Conservation (phyloP, 2,888 invertebrate genomes). For the Cataglyphis rosenhaueri region DNA sequence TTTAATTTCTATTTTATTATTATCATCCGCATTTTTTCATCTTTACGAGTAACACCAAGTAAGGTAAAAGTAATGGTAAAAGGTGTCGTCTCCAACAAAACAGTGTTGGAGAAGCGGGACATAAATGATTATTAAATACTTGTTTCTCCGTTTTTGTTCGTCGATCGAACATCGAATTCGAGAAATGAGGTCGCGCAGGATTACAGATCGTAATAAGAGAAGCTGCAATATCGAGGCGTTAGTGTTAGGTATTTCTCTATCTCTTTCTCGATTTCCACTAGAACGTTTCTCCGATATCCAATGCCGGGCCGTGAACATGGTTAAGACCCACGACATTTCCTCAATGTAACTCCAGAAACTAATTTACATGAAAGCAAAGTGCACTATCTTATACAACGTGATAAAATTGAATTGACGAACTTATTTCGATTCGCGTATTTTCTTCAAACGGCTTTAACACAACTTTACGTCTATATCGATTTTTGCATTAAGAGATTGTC, state of each 20-base stretch:
- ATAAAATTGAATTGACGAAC: conserved; percentile 26
- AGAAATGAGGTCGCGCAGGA: conserved; percentile 1
- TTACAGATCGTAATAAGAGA: conserved; percentile 22
- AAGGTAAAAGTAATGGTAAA: not conserved
- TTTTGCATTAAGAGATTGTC: not conserved
- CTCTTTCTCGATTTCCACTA: not conserved
- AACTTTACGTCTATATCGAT: not conserved
- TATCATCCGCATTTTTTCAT: not conserved
- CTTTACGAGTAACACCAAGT: not conserved
- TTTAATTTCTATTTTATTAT: not conserved
- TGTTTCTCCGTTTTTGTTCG: conserved; percentile 17
- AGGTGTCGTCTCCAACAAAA: not conserved
- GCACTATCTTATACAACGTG: not conserved
- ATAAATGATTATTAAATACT: conserved; percentile 25
- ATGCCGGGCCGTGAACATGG: not conserved
- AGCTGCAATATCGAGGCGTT: conserved; percentile 11
- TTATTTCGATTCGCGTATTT: not conserved
- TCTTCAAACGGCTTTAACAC: not conserved
- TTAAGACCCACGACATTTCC: conserved; percentile 7
- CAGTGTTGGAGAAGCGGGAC: not conserved
- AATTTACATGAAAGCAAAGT: conserved; percentile 5
- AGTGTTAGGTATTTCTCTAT: conserved; percentile 9
- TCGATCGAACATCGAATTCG: conserved; percentile 11
- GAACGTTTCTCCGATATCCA: conserved; percentile 26
- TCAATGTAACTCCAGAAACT: conserved; percentile 18